These are phyloP conservation scores for Oeneis ivallda DNA, from an alignment of 2,888 invertebrate genomes.

Conservation along the genomic window DNA sequence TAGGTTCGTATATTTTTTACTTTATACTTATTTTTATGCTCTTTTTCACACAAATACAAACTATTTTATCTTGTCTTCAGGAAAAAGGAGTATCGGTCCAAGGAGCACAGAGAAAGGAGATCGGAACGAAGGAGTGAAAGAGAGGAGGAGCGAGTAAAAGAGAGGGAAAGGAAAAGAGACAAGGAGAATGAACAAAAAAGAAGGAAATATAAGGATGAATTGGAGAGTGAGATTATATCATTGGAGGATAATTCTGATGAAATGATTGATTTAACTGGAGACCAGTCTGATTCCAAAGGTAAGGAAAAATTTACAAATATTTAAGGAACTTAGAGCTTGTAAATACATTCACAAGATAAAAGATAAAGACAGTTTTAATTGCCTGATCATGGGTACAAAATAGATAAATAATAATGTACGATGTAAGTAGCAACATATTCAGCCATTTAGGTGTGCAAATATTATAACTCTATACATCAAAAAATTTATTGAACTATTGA, in stretches of 20 bases:
- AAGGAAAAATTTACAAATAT: conserved; percentile 20
- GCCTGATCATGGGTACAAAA: too few relatives aligned
- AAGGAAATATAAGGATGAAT: conserved; percentile 52
- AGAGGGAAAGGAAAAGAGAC: conserved; percentile 43
- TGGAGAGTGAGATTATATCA: conserved; percentile 68
- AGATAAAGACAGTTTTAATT: too few relatives aligned
- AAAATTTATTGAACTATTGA: too few relatives aligned
- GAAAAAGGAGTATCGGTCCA: conserved; percentile 58
- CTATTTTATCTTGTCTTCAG: conserved; percentile 24
- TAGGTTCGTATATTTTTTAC: neutral
- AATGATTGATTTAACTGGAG: conserved; percentile 83
- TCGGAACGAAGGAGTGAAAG: conserved; percentile 39
- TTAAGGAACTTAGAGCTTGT: too few relatives aligned
- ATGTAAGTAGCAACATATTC: too few relatives aligned
- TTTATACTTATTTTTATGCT: neutral
- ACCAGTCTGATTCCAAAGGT: conserved; percentile 76
- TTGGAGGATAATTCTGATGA: conserved; percentile 76
- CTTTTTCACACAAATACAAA: neutral
- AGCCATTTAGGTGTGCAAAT: too few relatives aligned
- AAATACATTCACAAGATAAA: too few relatives aligned
- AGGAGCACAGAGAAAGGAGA: conserved; percentile 53
- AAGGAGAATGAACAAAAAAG: conserved; percentile 47
- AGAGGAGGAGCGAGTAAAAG: conserved; percentile 22
- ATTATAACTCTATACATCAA: too few relatives aligned
- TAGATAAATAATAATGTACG: too few relatives aligned